Conservation (phyloP, 2,797 vertebrate genomes). For the Acridotheres tristis region DNA sequence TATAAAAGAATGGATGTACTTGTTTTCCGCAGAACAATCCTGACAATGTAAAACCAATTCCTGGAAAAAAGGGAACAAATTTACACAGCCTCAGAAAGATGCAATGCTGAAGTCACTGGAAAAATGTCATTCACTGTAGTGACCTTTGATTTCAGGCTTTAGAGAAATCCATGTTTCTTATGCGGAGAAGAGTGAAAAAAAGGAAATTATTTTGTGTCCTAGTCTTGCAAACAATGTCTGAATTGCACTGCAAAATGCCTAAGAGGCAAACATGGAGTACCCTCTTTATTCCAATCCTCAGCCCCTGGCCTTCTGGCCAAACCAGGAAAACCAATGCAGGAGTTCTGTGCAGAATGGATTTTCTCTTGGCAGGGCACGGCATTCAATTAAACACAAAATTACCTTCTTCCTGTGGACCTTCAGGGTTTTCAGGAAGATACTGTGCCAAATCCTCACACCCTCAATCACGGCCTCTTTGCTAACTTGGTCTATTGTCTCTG, state of each 20-base stretch:
- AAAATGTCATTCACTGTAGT: neutral
- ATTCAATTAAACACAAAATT: slow-evolving; percentile 14
- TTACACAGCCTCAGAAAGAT: neutral
- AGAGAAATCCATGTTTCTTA: neutral
- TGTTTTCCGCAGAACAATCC: neutral
- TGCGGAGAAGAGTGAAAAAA: neutral
- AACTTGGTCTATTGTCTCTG: slow-evolving; percentile 44
- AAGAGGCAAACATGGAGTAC: neutral
- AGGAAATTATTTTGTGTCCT: neutral
- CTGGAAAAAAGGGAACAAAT: neutral
- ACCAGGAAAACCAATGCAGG: neutral
- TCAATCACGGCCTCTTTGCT: neutral
- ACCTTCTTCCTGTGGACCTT: slow-evolving; percentile 49
- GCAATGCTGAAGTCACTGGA: neutral
- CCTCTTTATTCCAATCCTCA: neutral
- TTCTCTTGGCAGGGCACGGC: neutral
- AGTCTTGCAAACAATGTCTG: neutral
- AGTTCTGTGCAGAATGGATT: neutral
- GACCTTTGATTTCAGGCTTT: neutral
- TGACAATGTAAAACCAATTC: neutral
- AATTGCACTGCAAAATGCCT: neutral
- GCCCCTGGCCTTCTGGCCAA: neutral
- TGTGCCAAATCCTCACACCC: slow-evolving; percentile 41
- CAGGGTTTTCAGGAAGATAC: slow-evolving; percentile 15
- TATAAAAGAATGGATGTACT: neutral